A percentile compares a stretch with the other conserved stretches of the same genome.
Conservation (phyloP, 30 jellyfish, hydroid and myxozoan genomes). For the Calvadosia cruxmelitensis region DNA sequence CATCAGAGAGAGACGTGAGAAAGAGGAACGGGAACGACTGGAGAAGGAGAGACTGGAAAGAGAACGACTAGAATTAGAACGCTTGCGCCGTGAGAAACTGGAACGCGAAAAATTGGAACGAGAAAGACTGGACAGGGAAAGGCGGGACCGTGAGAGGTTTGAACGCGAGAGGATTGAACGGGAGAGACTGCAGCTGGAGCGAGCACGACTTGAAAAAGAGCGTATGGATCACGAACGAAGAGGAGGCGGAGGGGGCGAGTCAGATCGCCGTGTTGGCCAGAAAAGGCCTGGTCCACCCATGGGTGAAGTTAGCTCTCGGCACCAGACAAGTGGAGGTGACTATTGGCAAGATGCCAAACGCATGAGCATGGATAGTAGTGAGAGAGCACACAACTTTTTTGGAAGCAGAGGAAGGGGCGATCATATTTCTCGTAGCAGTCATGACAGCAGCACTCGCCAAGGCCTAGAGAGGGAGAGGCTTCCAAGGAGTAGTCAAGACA, state of each 20-base stretch:
- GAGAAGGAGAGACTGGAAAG: slow-evolving; percentile 75
- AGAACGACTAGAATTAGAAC: slow-evolving; percentile 67
- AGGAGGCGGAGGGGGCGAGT: too few species aligned
- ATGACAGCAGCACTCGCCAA: slow-evolving; percentile 16
- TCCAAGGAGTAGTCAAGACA: slow-evolving; percentile 19
- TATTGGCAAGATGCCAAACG: slow-evolving; percentile 42
- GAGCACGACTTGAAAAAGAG: slow-evolving; percentile 67
- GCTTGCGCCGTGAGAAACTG: slow-evolving; percentile 58
- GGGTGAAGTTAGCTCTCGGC: slow-evolving; percentile 12
- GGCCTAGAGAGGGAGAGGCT: slow-evolving; percentile 51
- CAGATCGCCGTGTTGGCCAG: slow-evolving; percentile 37
- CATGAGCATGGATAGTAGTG: slow-evolving; percentile 8
- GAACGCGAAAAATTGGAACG: slow-evolving; percentile 74
- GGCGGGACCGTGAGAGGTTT: slow-evolving; percentile 53
- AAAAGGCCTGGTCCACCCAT: slow-evolving; percentile 42
- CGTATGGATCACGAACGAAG: slow-evolving; percentile 2
- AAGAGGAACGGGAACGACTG: slow-evolving; percentile 67
- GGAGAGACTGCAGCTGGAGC: slow-evolving; percentile 80
- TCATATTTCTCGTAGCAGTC: slow-evolving; percentile 35
- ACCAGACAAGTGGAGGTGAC: slow-evolving; percentile 5
- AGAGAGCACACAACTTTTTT: slow-evolving; percentile 4
- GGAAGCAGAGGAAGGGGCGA: slow-evolving; percentile 20
- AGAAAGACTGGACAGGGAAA: slow-evolving; percentile 72
- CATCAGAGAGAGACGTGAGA: slow-evolving; percentile 64
- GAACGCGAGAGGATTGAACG: slow-evolving; percentile 64